Evolutionary conservation across 1,140 invertebrate species (phyloP).

Genomic region (Antheraea pernyi): DNA sequence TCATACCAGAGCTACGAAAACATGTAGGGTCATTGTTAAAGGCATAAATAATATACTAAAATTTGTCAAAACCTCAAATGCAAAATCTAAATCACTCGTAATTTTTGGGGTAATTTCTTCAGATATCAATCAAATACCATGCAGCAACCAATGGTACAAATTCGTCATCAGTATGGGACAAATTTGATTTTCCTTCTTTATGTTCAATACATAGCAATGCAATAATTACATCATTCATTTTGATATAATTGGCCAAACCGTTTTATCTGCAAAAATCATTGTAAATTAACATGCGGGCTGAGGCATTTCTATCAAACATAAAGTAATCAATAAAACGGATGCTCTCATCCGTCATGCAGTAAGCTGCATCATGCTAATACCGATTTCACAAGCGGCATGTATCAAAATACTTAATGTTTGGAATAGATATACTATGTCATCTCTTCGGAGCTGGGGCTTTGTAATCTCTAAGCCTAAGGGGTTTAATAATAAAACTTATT

Average conservation of each 20-base stretch:
- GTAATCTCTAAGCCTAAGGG: neutral
- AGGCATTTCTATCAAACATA: slow-evolving; percentile 73
- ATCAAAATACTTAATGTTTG: slow-evolving; percentile 23
- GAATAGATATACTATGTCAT: neutral
- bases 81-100: slow-evolving; percentile 51
- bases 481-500: neutral
- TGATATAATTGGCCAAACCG: slow-evolving; percentile 10
- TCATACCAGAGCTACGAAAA: slow-evolving; percentile 22
- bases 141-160: slow-evolving; percentile 61
- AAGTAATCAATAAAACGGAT: slow-evolving; percentile 65
- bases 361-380: slow-evolving; percentile 75
- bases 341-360: slow-evolving; percentile 72
- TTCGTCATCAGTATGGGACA: slow-evolving; percentile 29
- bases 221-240: slow-evolving; percentile 41
- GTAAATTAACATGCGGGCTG: slow-evolving; percentile 72
- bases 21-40: slow-evolving; percentile 30
- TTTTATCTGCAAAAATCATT: slow-evolving; percentile 47
- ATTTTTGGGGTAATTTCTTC: slow-evolving; percentile 39
- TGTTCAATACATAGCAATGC: slow-evolving; percentile 49
- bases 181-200: slow-evolving; percentile 35
- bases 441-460: neutral
- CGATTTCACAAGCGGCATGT: slow-evolving; percentile 60
- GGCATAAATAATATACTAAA: slow-evolving; percentile 36
- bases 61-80: slow-evolving; percentile 33
- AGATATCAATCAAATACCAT: slow-evolving; percentile 50